A percentile compares a stretch with the other conserved stretches of the same genome.
phyloP scores from a whole-genome alignment of 2,888 invertebrate species.

The Euplagia quadripunctaria region DNA sequence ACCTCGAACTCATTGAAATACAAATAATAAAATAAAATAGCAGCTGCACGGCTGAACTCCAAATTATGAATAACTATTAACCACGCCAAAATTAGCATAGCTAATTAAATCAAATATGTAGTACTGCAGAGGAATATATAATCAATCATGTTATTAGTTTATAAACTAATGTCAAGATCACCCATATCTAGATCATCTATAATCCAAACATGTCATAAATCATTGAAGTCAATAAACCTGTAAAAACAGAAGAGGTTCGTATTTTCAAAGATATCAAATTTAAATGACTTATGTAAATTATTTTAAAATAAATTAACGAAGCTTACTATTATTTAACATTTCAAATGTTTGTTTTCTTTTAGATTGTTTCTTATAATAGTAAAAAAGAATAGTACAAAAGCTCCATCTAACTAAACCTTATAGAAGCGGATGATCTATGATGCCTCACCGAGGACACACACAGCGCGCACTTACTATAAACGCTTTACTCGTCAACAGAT shows the following conservation, averaged over 20 bases:
- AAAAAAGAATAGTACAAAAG: slow-evolving; percentile 17
- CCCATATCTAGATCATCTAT: slow-evolving; percentile 1
- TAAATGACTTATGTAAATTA: neutral
- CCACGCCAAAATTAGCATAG: neutral
- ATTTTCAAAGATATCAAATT: slow-evolving; percentile 6
- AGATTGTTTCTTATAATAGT: neutral
- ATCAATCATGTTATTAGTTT: slow-evolving; percentile 1
- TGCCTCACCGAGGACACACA: neutral
- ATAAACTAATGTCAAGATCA: slow-evolving; percentile 13
- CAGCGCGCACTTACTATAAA: neutral
- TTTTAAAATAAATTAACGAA: neutral
- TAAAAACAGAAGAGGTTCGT: neutral
- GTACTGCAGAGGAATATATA: neutral
- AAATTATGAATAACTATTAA: neutral
- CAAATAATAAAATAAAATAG: neutral
- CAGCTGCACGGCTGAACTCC: neutral
- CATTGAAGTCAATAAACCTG: neutral
- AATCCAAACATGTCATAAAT: neutral
- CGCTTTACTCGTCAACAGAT: slow-evolving; percentile 24
- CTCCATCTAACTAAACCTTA: slow-evolving; percentile 40
- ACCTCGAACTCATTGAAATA: neutral
- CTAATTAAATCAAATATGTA: neutral
- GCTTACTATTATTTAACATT: neutral
- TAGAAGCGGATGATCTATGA: slow-evolving; percentile 19
- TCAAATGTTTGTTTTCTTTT: neutral